phyloP scores from a whole-genome alignment of 2,797 vertebrate species.

The Cyclopterus lumpus region DNA sequence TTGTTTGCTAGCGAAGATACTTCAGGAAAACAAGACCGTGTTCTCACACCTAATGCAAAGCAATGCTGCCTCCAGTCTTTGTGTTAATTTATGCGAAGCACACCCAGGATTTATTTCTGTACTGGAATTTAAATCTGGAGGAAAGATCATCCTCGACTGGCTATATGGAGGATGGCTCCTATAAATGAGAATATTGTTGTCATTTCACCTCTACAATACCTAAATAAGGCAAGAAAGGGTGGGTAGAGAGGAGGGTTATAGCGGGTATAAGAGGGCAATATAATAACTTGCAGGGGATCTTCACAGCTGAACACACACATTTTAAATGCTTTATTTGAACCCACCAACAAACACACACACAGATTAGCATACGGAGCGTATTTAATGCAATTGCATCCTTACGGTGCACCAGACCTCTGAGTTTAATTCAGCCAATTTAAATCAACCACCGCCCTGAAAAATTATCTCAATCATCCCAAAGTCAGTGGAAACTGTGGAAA shows the following conservation, averaged over 20 bases:
- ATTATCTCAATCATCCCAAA: neutral
- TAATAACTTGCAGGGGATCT: neutral
- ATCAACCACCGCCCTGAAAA: neutral
- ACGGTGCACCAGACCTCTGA: conserved; percentile 10
- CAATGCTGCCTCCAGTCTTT: neutral
- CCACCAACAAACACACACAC: neutral
- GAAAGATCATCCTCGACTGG: neutral
- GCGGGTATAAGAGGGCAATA: conserved; percentile 6
- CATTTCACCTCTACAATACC: neutral
- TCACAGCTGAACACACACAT: conserved; percentile 26
- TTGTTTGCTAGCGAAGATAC: neutral
- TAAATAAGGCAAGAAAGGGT: neutral
- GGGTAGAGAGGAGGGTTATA: neutral
- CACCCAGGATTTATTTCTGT: neutral
- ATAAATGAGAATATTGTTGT: neutral
- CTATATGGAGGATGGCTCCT: neutral
- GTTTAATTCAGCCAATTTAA: neutral
- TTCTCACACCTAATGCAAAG: neutral
- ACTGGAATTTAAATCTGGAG: neutral
- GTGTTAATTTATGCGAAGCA: neutral
- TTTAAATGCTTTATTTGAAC: conserved; percentile 9
- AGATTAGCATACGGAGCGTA: conserved; percentile 10
- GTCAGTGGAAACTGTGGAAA: neutral
- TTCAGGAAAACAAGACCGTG: neutral
- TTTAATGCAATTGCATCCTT: conserved; percentile 27